Percentiles rank a stretch among this genome's conserved stretches.
phyloP scores from a whole-genome alignment of 2,797 vertebrate species.

The Lepus townsendii region DNA sequence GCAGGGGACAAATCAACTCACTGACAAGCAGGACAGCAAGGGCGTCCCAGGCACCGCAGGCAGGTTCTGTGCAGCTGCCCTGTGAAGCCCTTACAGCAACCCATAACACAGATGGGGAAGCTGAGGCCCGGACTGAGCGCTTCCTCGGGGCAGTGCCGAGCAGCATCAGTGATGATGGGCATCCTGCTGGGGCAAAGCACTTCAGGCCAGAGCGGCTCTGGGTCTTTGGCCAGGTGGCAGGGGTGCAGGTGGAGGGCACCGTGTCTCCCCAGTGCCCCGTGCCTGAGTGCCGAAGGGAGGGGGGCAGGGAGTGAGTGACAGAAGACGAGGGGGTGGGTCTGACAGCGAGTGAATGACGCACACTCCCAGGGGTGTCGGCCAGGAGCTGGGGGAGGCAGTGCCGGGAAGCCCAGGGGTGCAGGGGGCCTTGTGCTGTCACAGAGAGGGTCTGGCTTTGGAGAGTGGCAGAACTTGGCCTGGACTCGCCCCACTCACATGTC shows the following conservation, averaged over 20 bases:
- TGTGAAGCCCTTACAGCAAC: neutral
- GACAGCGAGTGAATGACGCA: too few relatives aligned
- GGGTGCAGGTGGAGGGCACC: neutral
- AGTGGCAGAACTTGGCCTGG: neutral
- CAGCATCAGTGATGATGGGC: neutral
- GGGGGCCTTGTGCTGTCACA: neutral
- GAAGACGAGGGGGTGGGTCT: too few relatives aligned
- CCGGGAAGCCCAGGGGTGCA: neutral
- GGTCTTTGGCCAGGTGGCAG: neutral
- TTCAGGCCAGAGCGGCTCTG: neutral
- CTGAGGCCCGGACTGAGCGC: neutral
- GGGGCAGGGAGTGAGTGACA: neutral
- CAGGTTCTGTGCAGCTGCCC: neutral
- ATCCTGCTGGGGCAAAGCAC: neutral
- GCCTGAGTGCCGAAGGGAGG: neutral
- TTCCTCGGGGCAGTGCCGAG: neutral
- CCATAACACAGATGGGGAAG: neutral
- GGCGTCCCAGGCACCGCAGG: neutral
- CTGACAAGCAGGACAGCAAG: neutral
- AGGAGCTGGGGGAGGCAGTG: neutral
- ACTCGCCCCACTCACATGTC: fast-evolving
- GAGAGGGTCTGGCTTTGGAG: neutral
- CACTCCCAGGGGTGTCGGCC: too few relatives aligned
- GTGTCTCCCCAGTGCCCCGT: too few relatives aligned
- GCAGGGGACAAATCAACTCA: neutral